phyloP scores from a whole-genome alignment of 2,888 invertebrate genomes.

The Tridacna gigas region DNA sequence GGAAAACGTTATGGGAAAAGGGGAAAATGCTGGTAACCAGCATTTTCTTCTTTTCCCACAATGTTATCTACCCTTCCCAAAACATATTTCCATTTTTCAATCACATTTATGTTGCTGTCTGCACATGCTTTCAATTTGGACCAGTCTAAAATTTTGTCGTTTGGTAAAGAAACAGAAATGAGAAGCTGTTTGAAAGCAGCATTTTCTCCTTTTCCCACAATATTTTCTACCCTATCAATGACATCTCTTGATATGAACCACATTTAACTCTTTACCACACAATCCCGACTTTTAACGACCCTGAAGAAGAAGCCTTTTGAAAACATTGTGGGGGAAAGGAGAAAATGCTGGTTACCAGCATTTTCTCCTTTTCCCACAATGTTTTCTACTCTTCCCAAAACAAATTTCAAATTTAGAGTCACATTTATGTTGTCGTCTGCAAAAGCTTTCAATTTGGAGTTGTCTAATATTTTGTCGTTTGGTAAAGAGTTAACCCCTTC shows the following conservation, averaged over 20 bases:
- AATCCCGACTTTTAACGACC: background rate
- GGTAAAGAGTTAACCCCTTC: too few relatives aligned
- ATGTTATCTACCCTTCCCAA: background rate
- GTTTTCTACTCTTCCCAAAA: background rate
- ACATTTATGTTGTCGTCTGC: too few relatives aligned
- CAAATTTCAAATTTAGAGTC: too few relatives aligned
- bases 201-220: constrained; percentile 7
- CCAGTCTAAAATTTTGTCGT: too few relatives aligned
- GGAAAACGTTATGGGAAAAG: background rate
- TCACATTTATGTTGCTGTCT: too few relatives aligned
- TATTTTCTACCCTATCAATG: background rate
- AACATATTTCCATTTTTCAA: too few relatives aligned
- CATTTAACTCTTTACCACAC: too few relatives aligned
- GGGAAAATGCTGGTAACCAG: background rate
- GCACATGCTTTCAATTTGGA: too few relatives aligned
- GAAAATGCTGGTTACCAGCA: background rate
- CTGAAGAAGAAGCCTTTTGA: background rate
- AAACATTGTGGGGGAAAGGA: background rate
- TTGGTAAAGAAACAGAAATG: background rate
- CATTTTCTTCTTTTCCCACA: background rate
- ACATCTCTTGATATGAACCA: too few relatives aligned
- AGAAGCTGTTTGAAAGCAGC: background rate
- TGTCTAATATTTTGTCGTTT: too few relatives aligned
- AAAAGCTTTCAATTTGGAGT: too few relatives aligned
- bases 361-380: background rate